Evolutionary conservation across 2,888 invertebrate species (phyloP).

Genomic region (Pheosia gnoma): DNA sequence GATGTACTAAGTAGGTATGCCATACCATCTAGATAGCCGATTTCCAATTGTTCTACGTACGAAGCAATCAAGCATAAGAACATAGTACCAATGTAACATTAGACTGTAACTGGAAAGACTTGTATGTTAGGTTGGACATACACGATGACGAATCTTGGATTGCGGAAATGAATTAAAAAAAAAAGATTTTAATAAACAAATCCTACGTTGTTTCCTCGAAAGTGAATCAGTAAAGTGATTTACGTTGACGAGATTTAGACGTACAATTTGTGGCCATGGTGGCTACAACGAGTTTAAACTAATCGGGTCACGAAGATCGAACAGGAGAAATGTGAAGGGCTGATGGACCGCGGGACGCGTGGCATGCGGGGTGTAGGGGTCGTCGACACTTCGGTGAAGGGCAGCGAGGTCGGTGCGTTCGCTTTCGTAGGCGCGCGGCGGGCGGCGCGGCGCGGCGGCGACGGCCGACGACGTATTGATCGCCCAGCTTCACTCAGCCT

Average conservation of each 20-base stretch:
- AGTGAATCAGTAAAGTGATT: constrained; percentile 27
- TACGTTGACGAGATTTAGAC: constrained; percentile 7
- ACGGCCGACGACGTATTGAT: constrained; percentile 69
- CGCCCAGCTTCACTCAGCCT: constrained; percentile 67
- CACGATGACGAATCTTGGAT: constrained; percentile 8
- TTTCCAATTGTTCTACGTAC: constrained; percentile 16
- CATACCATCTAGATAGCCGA: constrained; percentile 23
- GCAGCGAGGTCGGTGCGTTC: constrained; percentile 79
- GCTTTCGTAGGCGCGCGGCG: constrained; percentile 71
- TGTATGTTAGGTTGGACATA: constrained; percentile 12
- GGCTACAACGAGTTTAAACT: constrained; percentile 45
- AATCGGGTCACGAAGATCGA: constrained; percentile 74
- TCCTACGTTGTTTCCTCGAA: background rate
- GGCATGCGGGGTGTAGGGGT: constrained; percentile 61
- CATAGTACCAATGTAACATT: background rate
- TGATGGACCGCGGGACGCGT: constrained; percentile 46
- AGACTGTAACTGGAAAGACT: constrained; percentile 19
- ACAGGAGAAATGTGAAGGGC: constrained; percentile 59
- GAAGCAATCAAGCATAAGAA: constrained; percentile 17
- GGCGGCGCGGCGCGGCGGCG: constrained; percentile 44
- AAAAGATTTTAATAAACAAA: constrained; percentile 10
- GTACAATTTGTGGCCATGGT: constrained; percentile 1
- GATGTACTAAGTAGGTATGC: constrained; percentile 26
- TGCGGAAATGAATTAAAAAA: constrained; percentile 11
- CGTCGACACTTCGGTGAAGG: constrained; percentile 80